Base-by-base conservation (phyloP, 2,888 invertebrate genomes). In the Tenthredo distinguenda region DNA sequence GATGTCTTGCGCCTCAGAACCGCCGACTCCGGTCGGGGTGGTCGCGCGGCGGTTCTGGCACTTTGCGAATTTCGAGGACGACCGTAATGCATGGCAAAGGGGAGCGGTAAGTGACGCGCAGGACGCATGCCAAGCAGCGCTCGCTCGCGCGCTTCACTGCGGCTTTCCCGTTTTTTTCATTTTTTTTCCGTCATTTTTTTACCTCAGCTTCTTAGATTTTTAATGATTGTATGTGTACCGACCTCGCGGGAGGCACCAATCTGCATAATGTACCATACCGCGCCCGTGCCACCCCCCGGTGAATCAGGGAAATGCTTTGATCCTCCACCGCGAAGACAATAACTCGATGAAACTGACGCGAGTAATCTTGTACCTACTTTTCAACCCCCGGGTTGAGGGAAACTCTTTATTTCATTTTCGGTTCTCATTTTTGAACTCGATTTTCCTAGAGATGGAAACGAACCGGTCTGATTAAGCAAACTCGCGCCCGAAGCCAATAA, bases 21-120 rank as follows among this genome's bases (percentile, higher is more conserved):
- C 81, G 34, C 81, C 58, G 40, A 81, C 81, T 58, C 40, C 40
- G 40, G 37, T 62, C 40, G 4, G 21, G 81, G 58, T 40, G 81
- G 81, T 62, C 58, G 79, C 68, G n/a, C 26, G 34, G 79, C 9
- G 43, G 68, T 71, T 68, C 83, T 68, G 83, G 83, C 83, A 83
- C 83, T 83, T 83, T 83, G 50, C 83, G 83, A 83, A 83, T 83
- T 83, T 83, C 83, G 71, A 68, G 71, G 83, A 83, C 50, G 40
- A 68, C 34, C 43, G 65, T 83, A 83, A 83, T 55, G 83, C 81
- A 81, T 83, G 83, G 83, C 68, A 83, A 71, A 83, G 71, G 83
- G 83, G 83, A 62, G 26, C 81, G 37, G 81, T 81, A 81, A 81
- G 81, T 81, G 81, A 81, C 81, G 81, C 81, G 81, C 81, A 81